Base-by-base conservation (phyloP, 2,113 vertebrate species). In the Dipodomys ordii region DNA sequence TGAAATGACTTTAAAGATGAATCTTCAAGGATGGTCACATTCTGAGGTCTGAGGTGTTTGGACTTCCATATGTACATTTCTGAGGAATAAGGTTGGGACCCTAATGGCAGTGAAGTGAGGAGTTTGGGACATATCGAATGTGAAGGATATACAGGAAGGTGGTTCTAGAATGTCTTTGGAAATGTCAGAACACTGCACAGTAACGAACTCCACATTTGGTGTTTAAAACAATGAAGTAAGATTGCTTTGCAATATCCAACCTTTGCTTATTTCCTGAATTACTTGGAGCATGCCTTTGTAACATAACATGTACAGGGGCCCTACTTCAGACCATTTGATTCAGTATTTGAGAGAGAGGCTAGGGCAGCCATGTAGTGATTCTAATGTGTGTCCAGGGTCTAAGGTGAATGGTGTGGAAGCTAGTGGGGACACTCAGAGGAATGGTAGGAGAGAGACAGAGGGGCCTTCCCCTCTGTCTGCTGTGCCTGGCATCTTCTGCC, bases 181-280 rank as follows among this genome's bases (percentile, higher is more conserved):
- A 30, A 27, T 30, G 30, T 65, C n/a, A 83, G 53, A 82, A 72
- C 6, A 19, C 30, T 87, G 71, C 46, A 49, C n/a, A 69, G 46
- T 74, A 79, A 57, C 85, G 82, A 68, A 57, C 27, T 83, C 8
- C 22, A 44, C 44, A 86, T 87, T 91, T 86, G 71, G 65, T 79
- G 68, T 64, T 92, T 92, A 89, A 92, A 91, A 53, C 25, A 23
- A 30, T 12, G 46, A 12, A 16, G 1, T 32, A 44, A 68, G 64
- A 13, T 86, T 74, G 19, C 82, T 87, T 88, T 83, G 32, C 44
- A 49, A 64, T 67, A 44, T 5, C 22, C 77, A 84, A 32, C 25
- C 7, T 82, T 69, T 7, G 18, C 35, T 93, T 80, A 90, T 60
- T 89, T 92, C 81, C 71, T 78, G 73, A 62, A 49, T 91, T 4